Evolutionary conservation across 1,140 invertebrate species (phyloP).

Genomic region (Oryzaephilus surinamensis): DNA sequence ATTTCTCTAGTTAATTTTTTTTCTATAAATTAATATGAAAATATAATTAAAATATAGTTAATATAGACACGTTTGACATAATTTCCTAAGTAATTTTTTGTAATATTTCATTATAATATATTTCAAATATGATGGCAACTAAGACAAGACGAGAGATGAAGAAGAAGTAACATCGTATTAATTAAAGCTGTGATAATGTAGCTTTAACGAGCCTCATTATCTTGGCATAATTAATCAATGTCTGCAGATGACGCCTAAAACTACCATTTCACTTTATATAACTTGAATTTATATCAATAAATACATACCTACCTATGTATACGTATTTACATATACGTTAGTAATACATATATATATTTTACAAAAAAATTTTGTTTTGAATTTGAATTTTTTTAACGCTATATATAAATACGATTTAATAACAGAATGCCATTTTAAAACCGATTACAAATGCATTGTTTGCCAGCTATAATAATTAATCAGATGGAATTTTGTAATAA

Average conservation of each 20-base stretch:
- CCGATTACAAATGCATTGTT: no score
- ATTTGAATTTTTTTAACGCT: constrained; percentile 7
- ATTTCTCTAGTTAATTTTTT: no score
- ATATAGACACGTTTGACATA: no score
- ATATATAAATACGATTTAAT: neutral
- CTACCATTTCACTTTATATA: constrained; percentile 14
- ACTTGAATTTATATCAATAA: constrained; percentile 17
- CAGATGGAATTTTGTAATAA: constrained; percentile 5
- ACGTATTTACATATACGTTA: no score
- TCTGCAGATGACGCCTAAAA: constrained; percentile 23
- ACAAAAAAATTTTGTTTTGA: constrained; percentile 8
- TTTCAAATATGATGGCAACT: no score
- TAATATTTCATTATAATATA: no score
- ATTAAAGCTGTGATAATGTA: constrained; percentile 25
- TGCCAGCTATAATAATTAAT: constrained; percentile 1
- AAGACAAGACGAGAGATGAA: no score
- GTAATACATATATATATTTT: constrained; percentile 15
- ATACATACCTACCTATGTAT: no score
- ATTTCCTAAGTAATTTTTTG: no score
- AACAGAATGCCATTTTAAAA: no score
- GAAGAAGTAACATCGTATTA: constrained; percentile 20
- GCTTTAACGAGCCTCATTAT: constrained; percentile 27
- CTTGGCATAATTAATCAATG: constrained; percentile 22
- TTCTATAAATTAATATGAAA: no score
- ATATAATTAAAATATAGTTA: no score